A percentile compares a stretch with the other conserved stretches of the same genome.
These are phyloP conservation scores for Melanaphis sacchari DNA, from an alignment of 1,140 invertebrate genomes.

Conservation along the genomic window DNA sequence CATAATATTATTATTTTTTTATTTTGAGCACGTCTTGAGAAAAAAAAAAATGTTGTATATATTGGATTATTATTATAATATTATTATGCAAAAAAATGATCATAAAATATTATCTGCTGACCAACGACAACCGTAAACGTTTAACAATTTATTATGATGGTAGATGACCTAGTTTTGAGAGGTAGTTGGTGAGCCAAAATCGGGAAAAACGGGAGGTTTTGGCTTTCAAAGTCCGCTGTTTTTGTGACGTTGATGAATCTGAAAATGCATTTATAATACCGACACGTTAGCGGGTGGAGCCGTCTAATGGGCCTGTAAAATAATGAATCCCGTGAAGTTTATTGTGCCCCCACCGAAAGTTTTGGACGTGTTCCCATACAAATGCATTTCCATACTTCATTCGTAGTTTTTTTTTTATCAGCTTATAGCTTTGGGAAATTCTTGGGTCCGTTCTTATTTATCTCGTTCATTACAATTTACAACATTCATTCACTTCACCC, in stretches of 20 bases:
- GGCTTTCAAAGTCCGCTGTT: not conserved
- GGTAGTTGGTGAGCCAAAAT: not conserved
- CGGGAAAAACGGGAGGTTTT: not conserved
- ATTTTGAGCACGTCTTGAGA: not conserved
- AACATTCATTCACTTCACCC: not conserved
- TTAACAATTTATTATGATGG: not conserved
- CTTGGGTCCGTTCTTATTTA: not conserved
- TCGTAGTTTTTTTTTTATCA: not conserved
- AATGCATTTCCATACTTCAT: conserved; percentile 22
- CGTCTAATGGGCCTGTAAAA: not conserved
- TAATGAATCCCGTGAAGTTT: conserved; percentile 31
- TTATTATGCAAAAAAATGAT: conserved; percentile 11
- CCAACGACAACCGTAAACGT: not conserved
- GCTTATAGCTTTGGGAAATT: not conserved
- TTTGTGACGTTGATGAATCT: conserved; percentile 43
- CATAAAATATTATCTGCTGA: not conserved
- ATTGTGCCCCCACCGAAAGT: not conserved
- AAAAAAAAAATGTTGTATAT: not conserved
- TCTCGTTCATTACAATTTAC: not conserved
- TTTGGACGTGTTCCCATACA: not conserved
- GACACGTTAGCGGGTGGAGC: not conserved
- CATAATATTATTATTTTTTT: not conserved
- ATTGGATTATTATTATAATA: conserved; percentile 8
- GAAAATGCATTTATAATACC: conserved; percentile 39
- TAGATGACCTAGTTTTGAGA: not conserved